Percentiles rank a stretch among this genome's conserved stretches.
Conservation (phyloP, 1,140 invertebrate genomes). For the Magallana angulata region DNA sequence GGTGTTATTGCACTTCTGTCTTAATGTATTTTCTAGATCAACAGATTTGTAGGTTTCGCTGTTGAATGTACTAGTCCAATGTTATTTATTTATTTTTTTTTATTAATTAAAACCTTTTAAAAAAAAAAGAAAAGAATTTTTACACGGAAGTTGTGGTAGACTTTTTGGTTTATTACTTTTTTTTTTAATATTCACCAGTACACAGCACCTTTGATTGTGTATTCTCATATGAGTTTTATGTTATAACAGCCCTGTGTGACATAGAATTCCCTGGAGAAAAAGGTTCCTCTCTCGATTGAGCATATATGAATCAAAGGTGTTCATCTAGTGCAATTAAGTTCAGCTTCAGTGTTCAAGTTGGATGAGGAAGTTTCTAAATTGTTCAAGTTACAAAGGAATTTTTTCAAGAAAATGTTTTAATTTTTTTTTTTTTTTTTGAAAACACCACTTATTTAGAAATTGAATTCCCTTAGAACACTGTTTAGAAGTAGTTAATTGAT, state of each 20-base stretch:
- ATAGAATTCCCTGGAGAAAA: neutral
- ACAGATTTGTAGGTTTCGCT: slow-evolving; percentile 37
- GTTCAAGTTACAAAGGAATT: neutral
- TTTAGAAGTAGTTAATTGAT: too few relatives aligned
- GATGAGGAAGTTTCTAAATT: neutral
- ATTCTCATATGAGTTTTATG: slow-evolving; percentile 8
- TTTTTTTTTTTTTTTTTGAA: too few relatives aligned
- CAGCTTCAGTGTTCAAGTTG: neutral
- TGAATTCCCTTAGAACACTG: too few relatives aligned
- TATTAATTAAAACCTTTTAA: slow-evolving; percentile 9
- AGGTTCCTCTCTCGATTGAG: neutral
- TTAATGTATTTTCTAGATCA: slow-evolving; percentile 33
- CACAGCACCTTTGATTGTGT: slow-evolving; percentile 11
- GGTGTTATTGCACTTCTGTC: slow-evolving; percentile 32
- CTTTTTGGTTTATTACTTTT: slow-evolving; percentile 7
- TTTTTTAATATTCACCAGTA: slow-evolving; percentile 34
- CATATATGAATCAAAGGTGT: slow-evolving; percentile 3
- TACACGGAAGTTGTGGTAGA: slow-evolving; percentile 33
- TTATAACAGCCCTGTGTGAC: neutral
- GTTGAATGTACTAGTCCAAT: slow-evolving; percentile 31
- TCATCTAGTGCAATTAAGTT: slow-evolving; percentile 29
- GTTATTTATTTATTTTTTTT: slow-evolving; percentile 35
- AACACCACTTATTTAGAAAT: too few relatives aligned
- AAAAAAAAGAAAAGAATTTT: neutral
- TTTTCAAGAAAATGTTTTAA: too few relatives aligned